phyloP scores from a whole-genome alignment of 2,797 vertebrate genomes.

The Knipowitschia caucasica region DNA sequence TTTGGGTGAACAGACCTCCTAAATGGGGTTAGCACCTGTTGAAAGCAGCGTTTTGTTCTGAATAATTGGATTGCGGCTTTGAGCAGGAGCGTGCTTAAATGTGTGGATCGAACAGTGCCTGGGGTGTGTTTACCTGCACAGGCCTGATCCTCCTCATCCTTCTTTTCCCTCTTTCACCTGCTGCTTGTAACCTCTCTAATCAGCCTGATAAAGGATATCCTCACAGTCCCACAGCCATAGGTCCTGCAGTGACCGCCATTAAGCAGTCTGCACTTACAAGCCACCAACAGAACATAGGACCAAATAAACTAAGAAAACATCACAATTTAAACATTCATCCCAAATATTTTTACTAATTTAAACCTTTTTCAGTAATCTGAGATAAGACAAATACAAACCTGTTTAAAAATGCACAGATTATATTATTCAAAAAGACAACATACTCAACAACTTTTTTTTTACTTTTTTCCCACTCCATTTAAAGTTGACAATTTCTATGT shows the following conservation, averaged over 20 bases:
- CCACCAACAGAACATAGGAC: constrained; percentile 31
- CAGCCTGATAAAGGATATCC: constrained; percentile 61
- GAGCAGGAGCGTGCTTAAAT: constrained; percentile 58
- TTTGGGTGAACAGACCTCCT: constrained; percentile 64
- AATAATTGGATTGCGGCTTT: constrained; percentile 71
- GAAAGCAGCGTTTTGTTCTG: constrained; percentile 56
- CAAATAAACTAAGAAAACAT: constrained; percentile 4
- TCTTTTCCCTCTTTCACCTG: constrained; percentile 29
- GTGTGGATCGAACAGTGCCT: constrained; percentile 63
- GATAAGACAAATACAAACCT: no score
- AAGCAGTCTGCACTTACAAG: constrained; percentile 35
- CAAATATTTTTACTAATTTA: no score
- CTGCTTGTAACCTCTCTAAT: constrained; percentile 52
- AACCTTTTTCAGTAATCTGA: no score
- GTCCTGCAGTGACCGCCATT: constrained; percentile 54
- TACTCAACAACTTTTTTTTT: no score
- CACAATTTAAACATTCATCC: no score
- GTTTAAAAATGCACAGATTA: no score
- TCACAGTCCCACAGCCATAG: constrained; percentile 50
- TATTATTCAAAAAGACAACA: no score
- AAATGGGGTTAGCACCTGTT: constrained; percentile 65
- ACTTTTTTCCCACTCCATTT: no score
- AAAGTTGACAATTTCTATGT: no score
- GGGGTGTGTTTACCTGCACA: constrained; percentile 69
- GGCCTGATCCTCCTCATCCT: constrained; percentile 21